phyloP scores from a whole-genome alignment of 2,888 invertebrate genomes.

The Cephalotes varians region DNA sequence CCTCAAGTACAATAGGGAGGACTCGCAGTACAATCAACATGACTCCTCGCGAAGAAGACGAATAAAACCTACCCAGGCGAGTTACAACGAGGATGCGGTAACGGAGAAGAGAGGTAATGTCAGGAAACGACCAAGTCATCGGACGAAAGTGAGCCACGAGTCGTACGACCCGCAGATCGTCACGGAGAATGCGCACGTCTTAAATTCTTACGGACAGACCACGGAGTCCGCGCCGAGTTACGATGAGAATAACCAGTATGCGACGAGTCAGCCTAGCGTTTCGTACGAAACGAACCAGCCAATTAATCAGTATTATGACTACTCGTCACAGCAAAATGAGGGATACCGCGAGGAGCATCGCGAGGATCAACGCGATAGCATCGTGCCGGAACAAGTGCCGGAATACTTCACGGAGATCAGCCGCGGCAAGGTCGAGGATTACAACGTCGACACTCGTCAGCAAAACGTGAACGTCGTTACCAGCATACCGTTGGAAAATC shows the following conservation, averaged over 20 bases:
- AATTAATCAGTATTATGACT: slow-evolving; percentile 61
- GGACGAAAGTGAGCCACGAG: slow-evolving; percentile 70
- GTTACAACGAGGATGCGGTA: slow-evolving; percentile 63
- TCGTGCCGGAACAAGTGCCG: slow-evolving; percentile 2
- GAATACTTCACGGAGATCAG: slow-evolving; percentile 65
- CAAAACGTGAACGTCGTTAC: slow-evolving; percentile 61
- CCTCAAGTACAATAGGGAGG: slow-evolving; percentile 73
- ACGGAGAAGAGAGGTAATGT: slow-evolving; percentile 71
- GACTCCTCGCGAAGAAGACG: slow-evolving; percentile 70
- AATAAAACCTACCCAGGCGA: slow-evolving; percentile 71
- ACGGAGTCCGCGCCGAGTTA: slow-evolving; percentile 58
- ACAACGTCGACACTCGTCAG: slow-evolving; percentile 54
- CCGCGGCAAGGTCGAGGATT: slow-evolving; percentile 44
- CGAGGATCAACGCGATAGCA: slow-evolving; percentile 41
- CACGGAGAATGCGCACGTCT: slow-evolving; percentile 67
- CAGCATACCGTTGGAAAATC: slow-evolving; percentile 76
- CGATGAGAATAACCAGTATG: slow-evolving; percentile 61
- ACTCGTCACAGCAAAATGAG: slow-evolving; percentile 51
- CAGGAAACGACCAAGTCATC: slow-evolving; percentile 74
- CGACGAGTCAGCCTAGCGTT: slow-evolving; percentile 37
- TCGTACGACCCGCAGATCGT: slow-evolving; percentile 74
- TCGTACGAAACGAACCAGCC: slow-evolving; percentile 32
- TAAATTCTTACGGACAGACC: slow-evolving; percentile 52
- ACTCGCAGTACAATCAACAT: slow-evolving; percentile 51
- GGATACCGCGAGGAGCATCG: slow-evolving; percentile 27